Evolutionary conservation across 2,797 vertebrate genomes (phyloP).

Genomic region (Crax fasciolata): DNA sequence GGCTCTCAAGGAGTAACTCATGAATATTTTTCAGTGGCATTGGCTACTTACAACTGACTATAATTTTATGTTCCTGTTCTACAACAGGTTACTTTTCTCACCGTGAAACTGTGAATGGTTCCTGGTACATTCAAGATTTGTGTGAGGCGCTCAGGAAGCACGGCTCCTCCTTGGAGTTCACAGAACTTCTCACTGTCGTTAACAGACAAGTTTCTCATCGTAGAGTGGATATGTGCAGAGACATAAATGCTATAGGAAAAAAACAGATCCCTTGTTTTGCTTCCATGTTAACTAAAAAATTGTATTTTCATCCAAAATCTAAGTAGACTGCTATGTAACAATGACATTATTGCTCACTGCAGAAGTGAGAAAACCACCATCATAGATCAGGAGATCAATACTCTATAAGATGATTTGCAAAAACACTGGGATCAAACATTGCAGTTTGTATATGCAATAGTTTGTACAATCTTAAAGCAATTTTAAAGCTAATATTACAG

Average conservation of each 20-base stretch:
- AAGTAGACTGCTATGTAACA: conserved; percentile 9
- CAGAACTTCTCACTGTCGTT: conserved; percentile 93
- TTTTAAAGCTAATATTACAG: not conserved
- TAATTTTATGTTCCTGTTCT: not conserved
- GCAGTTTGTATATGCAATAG: not conserved
- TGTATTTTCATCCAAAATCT: conserved; percentile 90
- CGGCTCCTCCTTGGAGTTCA: conserved; percentile 90
- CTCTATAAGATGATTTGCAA: not conserved
- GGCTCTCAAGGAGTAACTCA: not conserved
- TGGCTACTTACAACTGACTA: not conserved
- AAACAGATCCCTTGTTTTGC: conserved; percentile 98
- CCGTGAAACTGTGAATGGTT: conserved; percentile 90
- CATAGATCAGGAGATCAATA: not conserved
- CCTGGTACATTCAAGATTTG: conserved; percentile 97
- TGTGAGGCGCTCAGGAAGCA: conserved; percentile 85
- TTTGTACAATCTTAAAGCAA: not conserved
- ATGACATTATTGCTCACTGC: not conserved
- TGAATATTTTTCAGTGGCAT: not conserved
- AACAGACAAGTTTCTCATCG: conserved; percentile 94
- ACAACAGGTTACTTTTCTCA: conserved; percentile 93
- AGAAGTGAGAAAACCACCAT: not conserved
- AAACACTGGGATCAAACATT: not conserved
- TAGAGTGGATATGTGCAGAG: conserved; percentile 80
- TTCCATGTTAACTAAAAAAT: conserved; percentile 97
- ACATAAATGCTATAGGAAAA: conserved; percentile 87